Conservation (phyloP, 2,888 invertebrate genomes). For the Julus scanicus region DNA sequence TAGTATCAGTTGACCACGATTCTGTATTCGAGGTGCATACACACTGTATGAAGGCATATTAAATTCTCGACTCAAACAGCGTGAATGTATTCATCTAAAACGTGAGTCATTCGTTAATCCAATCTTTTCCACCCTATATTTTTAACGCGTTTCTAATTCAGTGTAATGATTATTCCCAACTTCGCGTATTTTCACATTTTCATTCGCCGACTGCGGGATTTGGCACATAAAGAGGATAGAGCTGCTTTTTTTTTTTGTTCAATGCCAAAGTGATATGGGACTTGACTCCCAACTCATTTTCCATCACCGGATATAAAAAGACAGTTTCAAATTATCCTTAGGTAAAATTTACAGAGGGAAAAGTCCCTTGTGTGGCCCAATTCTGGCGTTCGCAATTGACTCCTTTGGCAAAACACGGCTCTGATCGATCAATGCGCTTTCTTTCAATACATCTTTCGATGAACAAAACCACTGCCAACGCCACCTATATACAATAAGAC, state of each 20-base stretch:
- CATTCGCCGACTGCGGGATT: neutral
- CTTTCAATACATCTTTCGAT: conserved; percentile 1
- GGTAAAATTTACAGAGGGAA: conserved; percentile 50
- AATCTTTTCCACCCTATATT: neutral
- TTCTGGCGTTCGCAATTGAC: conserved; percentile 42
- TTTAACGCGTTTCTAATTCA: neutral
- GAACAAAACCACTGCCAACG: neutral
- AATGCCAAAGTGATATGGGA: conserved; percentile 50
- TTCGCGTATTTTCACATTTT: neutral
- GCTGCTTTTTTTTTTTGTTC: neutral
- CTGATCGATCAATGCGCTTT: conserved; percentile 44
- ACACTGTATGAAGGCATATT: too few species aligned
- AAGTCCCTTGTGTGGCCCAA: conserved; percentile 46
- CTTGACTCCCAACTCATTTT: conserved; percentile 49
- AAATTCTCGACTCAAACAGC: too few species aligned
- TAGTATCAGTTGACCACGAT: too few species aligned
- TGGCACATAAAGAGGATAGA: neutral
- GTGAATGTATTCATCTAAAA: neutral
- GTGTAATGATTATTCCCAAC: neutral
- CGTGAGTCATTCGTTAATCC: neutral
- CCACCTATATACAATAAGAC: neutral
- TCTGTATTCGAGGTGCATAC: too few species aligned
- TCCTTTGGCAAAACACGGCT: conserved; percentile 45
- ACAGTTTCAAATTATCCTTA: conserved; percentile 51
- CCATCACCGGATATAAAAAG: conserved; percentile 50